These are phyloP conservation scores for Corythaixoides concolor DNA, from an alignment of 2,113 vertebrate species.

Conservation along the genomic window DNA sequence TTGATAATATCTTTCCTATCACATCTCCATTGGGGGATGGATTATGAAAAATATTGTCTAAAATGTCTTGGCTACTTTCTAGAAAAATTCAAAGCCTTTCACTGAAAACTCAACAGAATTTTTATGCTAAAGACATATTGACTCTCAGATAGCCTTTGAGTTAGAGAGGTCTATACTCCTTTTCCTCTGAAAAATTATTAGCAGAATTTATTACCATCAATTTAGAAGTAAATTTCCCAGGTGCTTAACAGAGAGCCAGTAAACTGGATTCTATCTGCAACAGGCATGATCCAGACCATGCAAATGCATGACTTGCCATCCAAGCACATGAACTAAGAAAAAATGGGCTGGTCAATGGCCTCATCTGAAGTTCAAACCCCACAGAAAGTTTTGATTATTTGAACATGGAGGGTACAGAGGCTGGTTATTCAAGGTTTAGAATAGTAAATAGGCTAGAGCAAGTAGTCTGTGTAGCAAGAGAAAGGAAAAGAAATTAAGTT, in stretches of 20 bases:
- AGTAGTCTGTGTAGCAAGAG: background rate
- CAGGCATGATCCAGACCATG: background rate
- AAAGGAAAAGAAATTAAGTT: background rate
- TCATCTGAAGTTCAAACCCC: background rate
- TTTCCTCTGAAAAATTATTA: background rate
- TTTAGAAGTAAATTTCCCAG: background rate
- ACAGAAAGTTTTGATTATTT: background rate
- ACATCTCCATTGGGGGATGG: fast-evolving
- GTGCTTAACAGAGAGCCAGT: background rate
- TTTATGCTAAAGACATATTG: background rate
- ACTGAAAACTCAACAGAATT: background rate
- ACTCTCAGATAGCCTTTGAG: background rate
- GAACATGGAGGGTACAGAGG: background rate
- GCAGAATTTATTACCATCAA: background rate
- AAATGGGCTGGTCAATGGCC: background rate
- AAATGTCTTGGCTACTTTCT: background rate
- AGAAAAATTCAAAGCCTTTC: background rate
- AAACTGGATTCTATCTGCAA: background rate
- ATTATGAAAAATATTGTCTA: background rate
- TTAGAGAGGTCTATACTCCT: background rate
- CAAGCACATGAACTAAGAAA: background rate
- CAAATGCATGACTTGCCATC: background rate
- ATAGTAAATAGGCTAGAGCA: background rate
- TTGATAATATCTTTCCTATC: background rate
- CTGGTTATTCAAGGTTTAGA: background rate